Evolutionary conservation across 2,113 vertebrate species (phyloP).

Genomic region (Rissa tridactyla): DNA sequence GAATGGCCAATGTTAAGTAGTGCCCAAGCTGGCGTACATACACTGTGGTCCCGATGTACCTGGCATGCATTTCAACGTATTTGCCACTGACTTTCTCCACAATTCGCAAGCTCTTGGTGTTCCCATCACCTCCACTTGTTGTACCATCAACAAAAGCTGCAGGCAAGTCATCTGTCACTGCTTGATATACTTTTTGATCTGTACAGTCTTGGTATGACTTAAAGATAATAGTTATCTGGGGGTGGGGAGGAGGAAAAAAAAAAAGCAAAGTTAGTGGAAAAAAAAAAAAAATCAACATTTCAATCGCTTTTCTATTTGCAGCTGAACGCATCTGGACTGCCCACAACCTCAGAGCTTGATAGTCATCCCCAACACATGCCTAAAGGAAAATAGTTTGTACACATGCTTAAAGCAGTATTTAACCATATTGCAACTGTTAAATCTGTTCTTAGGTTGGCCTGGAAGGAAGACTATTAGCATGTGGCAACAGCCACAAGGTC

Average conservation of each 20-base stretch:
- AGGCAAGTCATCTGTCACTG: conserved; percentile 90
- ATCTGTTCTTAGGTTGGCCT: background rate
- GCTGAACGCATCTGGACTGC: background rate
- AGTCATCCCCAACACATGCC: background rate
- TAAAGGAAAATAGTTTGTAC: background rate
- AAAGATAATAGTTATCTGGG: conserved; percentile 94
- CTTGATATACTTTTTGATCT: conserved; percentile 97
- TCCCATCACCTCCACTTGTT: conserved; percentile 78
- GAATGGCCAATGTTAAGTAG: conserved; percentile 90
- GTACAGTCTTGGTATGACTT: conserved; percentile 92
- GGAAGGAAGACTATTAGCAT: background rate
- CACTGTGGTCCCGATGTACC: conserved; percentile 90
- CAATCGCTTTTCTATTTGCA: background rate
- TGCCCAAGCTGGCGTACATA: conserved; percentile 88
- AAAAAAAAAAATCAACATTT: background rate
- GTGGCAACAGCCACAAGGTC: background rate
- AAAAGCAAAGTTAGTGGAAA: background rate
- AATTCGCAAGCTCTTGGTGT: conserved; percentile 83
- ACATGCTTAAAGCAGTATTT: background rate
- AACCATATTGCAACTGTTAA: background rate
- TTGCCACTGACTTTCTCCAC: conserved; percentile 83
- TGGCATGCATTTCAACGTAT: conserved; percentile 89
- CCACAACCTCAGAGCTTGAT: background rate
- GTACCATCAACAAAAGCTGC: conserved; percentile 95
- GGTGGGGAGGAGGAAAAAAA: background rate